Percentiles rank a stretch among this genome's conserved stretches.
Conservation (phyloP, 2,113 vertebrate species). For the Lophochroa leadbeateri region DNA sequence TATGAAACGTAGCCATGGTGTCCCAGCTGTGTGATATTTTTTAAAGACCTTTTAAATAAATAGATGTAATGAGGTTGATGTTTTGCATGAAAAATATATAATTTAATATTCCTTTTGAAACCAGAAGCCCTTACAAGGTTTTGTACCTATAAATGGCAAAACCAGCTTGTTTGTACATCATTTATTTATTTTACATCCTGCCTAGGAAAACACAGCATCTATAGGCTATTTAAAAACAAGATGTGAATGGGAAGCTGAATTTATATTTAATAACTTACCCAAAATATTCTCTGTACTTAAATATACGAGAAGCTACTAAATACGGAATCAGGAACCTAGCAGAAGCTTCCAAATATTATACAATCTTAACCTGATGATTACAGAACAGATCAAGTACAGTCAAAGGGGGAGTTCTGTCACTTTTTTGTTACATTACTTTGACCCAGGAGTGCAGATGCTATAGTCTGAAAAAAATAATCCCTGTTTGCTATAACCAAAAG, state of each 20-base stretch:
- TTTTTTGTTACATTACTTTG: neutral
- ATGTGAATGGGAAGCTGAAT: neutral
- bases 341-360: neutral
- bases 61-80: neutral
- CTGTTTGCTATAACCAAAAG: neutral
- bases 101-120: neutral
- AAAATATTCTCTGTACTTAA: neutral
- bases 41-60: neutral
- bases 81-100: neutral
- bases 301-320: neutral
- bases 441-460: neutral
- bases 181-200: neutral
- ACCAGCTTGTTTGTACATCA: neutral
- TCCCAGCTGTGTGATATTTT: neutral
- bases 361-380: neutral
- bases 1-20: neutral
- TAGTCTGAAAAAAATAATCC: neutral
- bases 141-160: neutral
- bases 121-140: neutral
- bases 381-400: neutral
- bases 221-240: neutral
- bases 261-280: neutral
- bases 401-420: neutral
- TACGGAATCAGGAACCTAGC: neutral
- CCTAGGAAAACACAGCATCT: neutral